phyloP scores from a whole-genome alignment of 2,797 vertebrate genomes.

The Knipowitschia caucasica region DNA sequence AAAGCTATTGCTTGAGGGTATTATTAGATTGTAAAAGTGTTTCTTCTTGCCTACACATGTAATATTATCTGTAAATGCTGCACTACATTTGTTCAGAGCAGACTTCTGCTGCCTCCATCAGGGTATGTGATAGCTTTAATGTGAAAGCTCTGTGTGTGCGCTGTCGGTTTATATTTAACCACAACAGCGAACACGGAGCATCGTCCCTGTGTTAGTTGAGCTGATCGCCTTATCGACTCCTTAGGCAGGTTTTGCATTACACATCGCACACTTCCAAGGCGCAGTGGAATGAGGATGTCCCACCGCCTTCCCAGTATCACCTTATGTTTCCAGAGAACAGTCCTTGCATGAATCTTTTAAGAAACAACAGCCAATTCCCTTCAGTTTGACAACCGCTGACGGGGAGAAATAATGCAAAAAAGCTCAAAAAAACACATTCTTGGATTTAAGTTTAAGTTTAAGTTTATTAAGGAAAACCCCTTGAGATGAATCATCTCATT shows the following conservation, averaged over 20 bases:
- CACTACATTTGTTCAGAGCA: neutral
- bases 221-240: conserved; percentile 34
- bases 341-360: neutral
- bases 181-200: conserved; percentile 15
- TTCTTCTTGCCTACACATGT: neutral
- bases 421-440: too few species aligned
- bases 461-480: too few species aligned
- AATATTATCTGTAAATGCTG: conserved; percentile 4
- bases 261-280: conserved; percentile 4
- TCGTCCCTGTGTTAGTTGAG: conserved; percentile 14
- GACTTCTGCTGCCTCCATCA: conserved; percentile 1
- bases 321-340: conserved; percentile 6
- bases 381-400: neutral
- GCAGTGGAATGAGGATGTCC: conserved; percentile 18
- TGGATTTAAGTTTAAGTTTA: too few species aligned
- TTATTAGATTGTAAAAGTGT: neutral
- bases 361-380: neutral
- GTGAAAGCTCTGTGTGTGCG: conserved; percentile 6
- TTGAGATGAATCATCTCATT: too few species aligned
- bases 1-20: neutral
- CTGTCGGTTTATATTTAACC: conserved; percentile 18
- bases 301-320: conserved; percentile 10
- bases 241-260: conserved; percentile 23
- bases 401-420: neutral
- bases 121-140: neutral